Conservation (phyloP, 2,797 vertebrate genomes). For the Decapterus maruadsi region DNA sequence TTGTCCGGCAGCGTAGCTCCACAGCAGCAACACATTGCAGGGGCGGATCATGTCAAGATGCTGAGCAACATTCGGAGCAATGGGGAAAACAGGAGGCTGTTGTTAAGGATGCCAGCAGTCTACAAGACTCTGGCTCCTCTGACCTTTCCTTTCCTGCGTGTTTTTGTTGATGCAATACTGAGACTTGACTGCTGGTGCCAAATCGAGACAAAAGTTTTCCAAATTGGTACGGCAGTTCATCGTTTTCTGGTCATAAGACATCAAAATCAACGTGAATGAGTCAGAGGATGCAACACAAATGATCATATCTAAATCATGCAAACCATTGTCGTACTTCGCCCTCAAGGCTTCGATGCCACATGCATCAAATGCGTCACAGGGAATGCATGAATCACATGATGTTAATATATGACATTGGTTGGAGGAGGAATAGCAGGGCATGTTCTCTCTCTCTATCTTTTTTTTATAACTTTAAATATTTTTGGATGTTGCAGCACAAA, state of each 20-base stretch:
- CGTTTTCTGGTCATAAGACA: neutral
- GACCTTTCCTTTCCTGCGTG: slow-evolving; percentile 13
- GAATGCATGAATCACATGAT: slow-evolving; percentile 17
- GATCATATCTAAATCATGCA: slow-evolving; percentile 2
- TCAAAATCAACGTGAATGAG: neutral
- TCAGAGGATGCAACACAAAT: neutral
- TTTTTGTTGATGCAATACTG: neutral
- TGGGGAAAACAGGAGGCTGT: slow-evolving; percentile 32
- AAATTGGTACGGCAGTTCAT: neutral
- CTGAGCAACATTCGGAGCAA: slow-evolving; percentile 39
- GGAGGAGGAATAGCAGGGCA: slow-evolving; percentile 9
- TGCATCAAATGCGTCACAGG: slow-evolving; percentile 21
- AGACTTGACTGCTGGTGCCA: neutral
- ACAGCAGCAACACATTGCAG: slow-evolving; percentile 19
- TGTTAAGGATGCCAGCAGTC: slow-evolving; percentile 25
- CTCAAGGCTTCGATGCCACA: slow-evolving; percentile 20
- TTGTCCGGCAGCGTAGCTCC: slow-evolving; percentile 18
- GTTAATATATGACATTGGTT: slow-evolving; percentile 19
- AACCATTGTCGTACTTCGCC: slow-evolving; percentile 21
- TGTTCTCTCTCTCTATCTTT: neutral
- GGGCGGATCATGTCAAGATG: slow-evolving; percentile 42
- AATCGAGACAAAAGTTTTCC: neutral
- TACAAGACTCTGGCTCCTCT: slow-evolving; percentile 5
- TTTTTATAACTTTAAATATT: slow-evolving; percentile 23
- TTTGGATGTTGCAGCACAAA: slow-evolving; percentile 29